These are phyloP conservation scores for Benthochromis sp. DNA, from an alignment of 2,113 vertebrate species.

Conservation along the genomic window DNA sequence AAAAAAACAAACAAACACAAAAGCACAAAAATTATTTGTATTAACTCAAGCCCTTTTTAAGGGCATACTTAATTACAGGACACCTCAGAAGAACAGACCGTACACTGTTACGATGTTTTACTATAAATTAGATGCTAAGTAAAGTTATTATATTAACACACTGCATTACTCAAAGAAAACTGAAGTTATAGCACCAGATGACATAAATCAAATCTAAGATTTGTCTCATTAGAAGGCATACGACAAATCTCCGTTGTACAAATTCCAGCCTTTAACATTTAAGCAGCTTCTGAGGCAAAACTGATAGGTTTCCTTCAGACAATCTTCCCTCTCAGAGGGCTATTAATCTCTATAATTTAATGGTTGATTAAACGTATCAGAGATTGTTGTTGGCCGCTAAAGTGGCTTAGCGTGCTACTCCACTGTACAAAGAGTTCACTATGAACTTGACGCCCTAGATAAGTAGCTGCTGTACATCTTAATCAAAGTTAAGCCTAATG, in stretches of 20 bases:
- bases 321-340: constrained; percentile 28
- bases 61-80: background rate
- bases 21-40: background rate
- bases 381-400: constrained; percentile 35
- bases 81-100: background rate
- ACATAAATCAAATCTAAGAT: background rate
- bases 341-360: constrained; percentile 57
- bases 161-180: background rate
- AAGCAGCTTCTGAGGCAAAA: constrained; percentile 19
- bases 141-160: background rate
- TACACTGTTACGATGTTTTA: background rate
- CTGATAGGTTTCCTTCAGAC: constrained; percentile 18
- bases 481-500: background rate
- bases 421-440: background rate
- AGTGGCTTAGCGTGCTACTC: background rate
- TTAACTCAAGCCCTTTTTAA: background rate
- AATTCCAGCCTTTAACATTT: background rate
- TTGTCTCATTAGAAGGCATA: background rate
- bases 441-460: constrained; percentile 23
- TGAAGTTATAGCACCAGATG: background rate
- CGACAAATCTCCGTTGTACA: background rate
- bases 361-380: constrained; percentile 52
- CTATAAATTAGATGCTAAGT: background rate
- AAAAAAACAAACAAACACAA: background rate
- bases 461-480: background rate